Evolutionary conservation across 1,140 invertebrate species (phyloP), one percentile per base, ranked within the genome.

Genomic region (Rhopalosiphum padi): DNA sequence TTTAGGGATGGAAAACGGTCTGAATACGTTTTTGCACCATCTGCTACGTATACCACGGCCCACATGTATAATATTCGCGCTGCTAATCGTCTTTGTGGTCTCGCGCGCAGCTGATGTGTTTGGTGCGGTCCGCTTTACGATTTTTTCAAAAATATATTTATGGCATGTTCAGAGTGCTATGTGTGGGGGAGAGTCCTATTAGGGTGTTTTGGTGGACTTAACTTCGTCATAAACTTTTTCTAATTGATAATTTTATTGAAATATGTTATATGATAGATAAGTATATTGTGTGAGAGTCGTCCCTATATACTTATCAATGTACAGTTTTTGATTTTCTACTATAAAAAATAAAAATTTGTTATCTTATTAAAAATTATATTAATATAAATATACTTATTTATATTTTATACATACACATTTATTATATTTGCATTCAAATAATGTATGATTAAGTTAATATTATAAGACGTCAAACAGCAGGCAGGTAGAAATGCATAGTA

Each of bases 11-110:
- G 60, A 77, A 77, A 77, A 77, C 15, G 60, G n/a, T 18, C 15
- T n/a, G 30, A 77, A 77, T 77, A 77, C 30, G n/a, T 68, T 68
- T 68, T 68, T 68, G 60, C 30, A 15, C 60, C 60, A 77, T 77
- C 60, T 77, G 60, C 60, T 77, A n/a, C 30, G 30, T 77, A 46
- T 8, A 68, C 30, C 5, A 77, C n/a, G 60, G 8, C 3, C 60
- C 60, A 77, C 60, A 77, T 77, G 60, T 77, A 77, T 77, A 77
- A 77, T 35, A 68, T 77, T 77, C 60, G n/a, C 30, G 60, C 60
- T 68, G 30, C 30, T 77, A 77, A 77, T 77, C 60, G 60, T 35
- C 30, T 77, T 77, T 77, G 60, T 77, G 60, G 30, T 77, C 30
- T 77, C n/a, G 15, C 30, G n/a, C 60, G 60, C 60, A 77, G 60